Percentiles rank a stretch among this genome's conserved stretches.
These are phyloP conservation scores for Linepithema humile DNA, from an alignment of 1,140 invertebrate species.

Conservation along the genomic window DNA sequence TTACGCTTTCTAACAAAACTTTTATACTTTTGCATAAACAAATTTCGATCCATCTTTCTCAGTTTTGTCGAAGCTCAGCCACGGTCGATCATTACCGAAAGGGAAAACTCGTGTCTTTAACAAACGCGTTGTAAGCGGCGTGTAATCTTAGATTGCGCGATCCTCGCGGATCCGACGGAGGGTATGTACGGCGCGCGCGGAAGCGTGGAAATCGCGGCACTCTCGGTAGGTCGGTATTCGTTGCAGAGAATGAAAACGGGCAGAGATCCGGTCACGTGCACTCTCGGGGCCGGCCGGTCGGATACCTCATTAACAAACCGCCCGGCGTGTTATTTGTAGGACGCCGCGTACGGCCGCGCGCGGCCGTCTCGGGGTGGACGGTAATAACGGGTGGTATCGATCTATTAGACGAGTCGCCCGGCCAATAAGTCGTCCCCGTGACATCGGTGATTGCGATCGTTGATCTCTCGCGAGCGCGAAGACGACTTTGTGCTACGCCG, in stretches of 20 bases:
- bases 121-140: slow-evolving; percentile 15
- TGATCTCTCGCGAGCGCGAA: slow-evolving; percentile 43
- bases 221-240: background rate
- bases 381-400: slow-evolving; percentile 71
- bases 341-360: slow-evolving; percentile 27
- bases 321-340: slow-evolving; percentile 68
- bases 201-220: slow-evolving; percentile 9
- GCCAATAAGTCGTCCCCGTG: slow-evolving; percentile 67
- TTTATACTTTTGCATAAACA: too few relatives aligned
- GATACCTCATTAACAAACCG: slow-evolving; percentile 64
- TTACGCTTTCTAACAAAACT: too few relatives aligned
- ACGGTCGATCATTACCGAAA: background rate
- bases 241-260: slow-evolving; percentile 45
- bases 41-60: too few relatives aligned
- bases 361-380: background rate
- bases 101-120: background rate
- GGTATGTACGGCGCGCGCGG: slow-evolving; percentile 3
- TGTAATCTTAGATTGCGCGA: slow-evolving; percentile 9
- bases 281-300: slow-evolving; percentile 14
- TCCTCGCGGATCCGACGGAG: background rate
- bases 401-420: slow-evolving; percentile 70
- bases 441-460: slow-evolving; percentile 73
- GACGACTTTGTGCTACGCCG: background rate
- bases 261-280: slow-evolving; percentile 72
- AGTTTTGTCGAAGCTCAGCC: background rate